Base-by-base conservation (phyloP, 1,140 invertebrate genomes). In the Drosophila nebulosa region DNA sequence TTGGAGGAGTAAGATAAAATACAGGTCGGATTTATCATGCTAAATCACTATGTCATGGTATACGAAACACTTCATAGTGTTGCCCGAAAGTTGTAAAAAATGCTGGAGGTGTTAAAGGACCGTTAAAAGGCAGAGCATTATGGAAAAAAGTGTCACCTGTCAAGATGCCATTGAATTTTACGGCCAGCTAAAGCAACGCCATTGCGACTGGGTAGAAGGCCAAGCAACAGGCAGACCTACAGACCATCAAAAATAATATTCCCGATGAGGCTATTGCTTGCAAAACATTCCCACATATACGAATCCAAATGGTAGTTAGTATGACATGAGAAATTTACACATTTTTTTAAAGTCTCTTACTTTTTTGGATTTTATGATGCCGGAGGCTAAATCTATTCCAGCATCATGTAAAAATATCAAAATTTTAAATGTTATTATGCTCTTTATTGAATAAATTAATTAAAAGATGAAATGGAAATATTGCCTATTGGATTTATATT, bases 31-130 rank as follows among this genome's bases (percentile, higher is more conserved):
- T n/a, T n/a, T 18, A 90, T 95, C 24, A 92, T 93, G 90, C 92
- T 95, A 68, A 94, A 94, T 36, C 93, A 92, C 50, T 95, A 95
- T 83, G 93, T 94, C 0, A 91, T 93, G 55, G 90, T 95, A 0
- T 93, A 92, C 90, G 95, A 95, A 1, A 92, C 93, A 46, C 78
- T 24, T 89, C 91, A 14, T 93, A 94, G 78, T 92, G 92, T 21
- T 93, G 92, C 4, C 92, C n/a, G n/a, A n/a, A n/a, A n/a, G n/a
- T n/a, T n/a, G n/a, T n/a, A 93, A 60, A 93, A 93, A 66, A 93
- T 94, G 14, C 85, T 96, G 42, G 94, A 95, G 90, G 92, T 94
- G 7, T 90, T 95, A 42, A 92, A 94, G 78, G 89, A 92, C 22
- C 91, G 93, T 36, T 90, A 94, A 57, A 92, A 92, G 68, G 90